Base-by-base conservation (phyloP, 1,140 invertebrate species). In the Aporrectodea caliginosa region DNA sequence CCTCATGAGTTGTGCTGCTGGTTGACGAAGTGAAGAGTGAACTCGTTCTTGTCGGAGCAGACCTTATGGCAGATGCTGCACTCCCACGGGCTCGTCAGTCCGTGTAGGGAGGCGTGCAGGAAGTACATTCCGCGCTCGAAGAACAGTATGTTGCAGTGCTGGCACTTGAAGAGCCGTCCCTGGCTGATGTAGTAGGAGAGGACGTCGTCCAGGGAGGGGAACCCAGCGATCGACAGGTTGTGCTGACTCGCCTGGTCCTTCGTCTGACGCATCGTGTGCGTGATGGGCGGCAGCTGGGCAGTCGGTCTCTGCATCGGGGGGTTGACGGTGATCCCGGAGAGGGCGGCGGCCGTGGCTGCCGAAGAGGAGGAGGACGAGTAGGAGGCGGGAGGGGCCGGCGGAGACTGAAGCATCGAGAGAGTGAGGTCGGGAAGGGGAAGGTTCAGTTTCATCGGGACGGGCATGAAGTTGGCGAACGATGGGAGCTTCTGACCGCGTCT, bases 1-100 rank as follows among this genome's bases (percentile, higher is more conserved):
- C n/a, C 31, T 79, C 78, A 79, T 22, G 75, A 73, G 73, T 77
- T 78, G 79, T 86, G 85, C 78, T 86, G 84, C 73, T 86, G 84
- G 72, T 86, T 86, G 30, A 85, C 84, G 77, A 85, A 84, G 75
- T 86, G 85, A 16, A 86, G 81, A 32, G 85, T 84, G 77, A 86
- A 86, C 73, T 86, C 85, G 77, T 86, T 86, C 32, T 83, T 83
- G 78, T 86, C 84, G 1, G 77, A 70, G 78, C 84, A 86, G 43
- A 84, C 79, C 78, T 83, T 85, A 76, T 85, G 82, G 78, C 85
- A 86, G 72, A 86, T 85, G 78, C 83, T 84, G 81, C 85, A 86
- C 68, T 85, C 82, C 85, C 85, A 86, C 0, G 85, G 85, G 75
- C 83, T 86, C 34, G 77, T 58, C 16, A 82, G 71, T 22, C 83